A percentile compares a stretch with the other conserved stretches of the same genome.
Conservation (phyloP, 37 sponge, comb jelly and placozoan genomes). For the Aphrocallistes beatrix region DNA sequence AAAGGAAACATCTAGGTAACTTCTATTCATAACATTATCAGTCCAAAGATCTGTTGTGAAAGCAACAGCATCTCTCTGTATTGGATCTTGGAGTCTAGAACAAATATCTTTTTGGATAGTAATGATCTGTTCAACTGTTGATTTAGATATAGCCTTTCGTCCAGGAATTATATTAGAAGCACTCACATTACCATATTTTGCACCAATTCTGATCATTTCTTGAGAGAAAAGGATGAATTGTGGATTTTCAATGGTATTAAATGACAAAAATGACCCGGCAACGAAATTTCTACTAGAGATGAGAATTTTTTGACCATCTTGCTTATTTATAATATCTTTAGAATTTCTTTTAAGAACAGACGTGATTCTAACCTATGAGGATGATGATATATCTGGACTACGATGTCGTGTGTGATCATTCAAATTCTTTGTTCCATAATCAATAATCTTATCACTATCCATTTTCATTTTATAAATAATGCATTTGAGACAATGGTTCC, state of each 20-base stretch:
- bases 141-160: not conserved
- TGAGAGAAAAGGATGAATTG: not conserved
- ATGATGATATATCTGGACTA: not conserved
- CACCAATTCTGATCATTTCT: not conserved
- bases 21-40: not conserved
- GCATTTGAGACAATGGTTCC: not conserved
- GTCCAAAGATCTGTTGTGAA: not conserved
- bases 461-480: not conserved
- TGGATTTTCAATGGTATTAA: not conserved
- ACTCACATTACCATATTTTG: not conserved
- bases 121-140: not conserved
- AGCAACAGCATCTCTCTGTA: not conserved
- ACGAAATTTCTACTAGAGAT: not conserved
- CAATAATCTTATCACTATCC: not conserved
- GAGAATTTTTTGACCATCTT: not conserved
- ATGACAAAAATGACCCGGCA: not conserved
- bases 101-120: not conserved
- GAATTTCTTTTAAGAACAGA: not conserved
- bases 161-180: not conserved
- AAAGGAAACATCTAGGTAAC: not conserved
- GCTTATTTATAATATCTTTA: not conserved
- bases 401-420: not conserved
- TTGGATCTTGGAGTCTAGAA: not conserved
- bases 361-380: not conserved
- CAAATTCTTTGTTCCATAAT: not conserved